Conservation (phyloP, 2,888 invertebrate species). For the Eueremaeus valkanovi region DNA sequence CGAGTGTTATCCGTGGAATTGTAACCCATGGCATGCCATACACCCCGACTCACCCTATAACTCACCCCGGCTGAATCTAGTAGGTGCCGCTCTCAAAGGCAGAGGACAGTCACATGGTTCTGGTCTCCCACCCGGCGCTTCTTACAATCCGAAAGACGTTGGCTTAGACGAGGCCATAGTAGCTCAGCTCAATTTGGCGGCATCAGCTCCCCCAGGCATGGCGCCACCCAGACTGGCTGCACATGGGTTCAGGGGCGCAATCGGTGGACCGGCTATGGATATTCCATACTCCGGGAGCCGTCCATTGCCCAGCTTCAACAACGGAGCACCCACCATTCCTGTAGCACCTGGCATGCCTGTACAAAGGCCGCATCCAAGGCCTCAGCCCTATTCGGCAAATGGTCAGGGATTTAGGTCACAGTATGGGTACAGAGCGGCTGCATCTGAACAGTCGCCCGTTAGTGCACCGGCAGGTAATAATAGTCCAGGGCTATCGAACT, state of each 20-base stretch:
- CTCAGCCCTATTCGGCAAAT: slow-evolving; percentile 21
- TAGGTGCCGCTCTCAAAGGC: neutral
- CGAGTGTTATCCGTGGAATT: slow-evolving; percentile 21
- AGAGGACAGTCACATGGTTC: slow-evolving; percentile 19
- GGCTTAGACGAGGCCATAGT: slow-evolving; percentile 37
- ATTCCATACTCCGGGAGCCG: no score
- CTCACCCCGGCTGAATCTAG: no score
- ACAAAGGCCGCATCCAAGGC: neutral
- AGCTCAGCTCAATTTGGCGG: slow-evolving; percentile 34
- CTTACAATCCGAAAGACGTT: slow-evolving; percentile 39
- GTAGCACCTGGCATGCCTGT: neutral
- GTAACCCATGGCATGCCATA: slow-evolving; percentile 22
- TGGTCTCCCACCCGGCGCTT: slow-evolving; percentile 39
- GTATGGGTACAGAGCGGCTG: slow-evolving; percentile 40
- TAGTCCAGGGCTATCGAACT: slow-evolving; percentile 17
- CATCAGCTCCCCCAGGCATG: neutral
- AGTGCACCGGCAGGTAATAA: neutral
- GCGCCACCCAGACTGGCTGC: neutral
- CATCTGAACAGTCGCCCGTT: slow-evolving; percentile 33
- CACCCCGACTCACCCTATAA: slow-evolving; percentile 22
- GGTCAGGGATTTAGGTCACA: slow-evolving; percentile 34
- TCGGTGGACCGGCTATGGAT: neutral
- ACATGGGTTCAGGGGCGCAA: neutral
- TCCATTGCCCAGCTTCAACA: no score
- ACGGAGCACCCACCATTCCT: no score